Conservation (phyloP, 1,140 invertebrate genomes). For the Aphidius gifuensis region DNA sequence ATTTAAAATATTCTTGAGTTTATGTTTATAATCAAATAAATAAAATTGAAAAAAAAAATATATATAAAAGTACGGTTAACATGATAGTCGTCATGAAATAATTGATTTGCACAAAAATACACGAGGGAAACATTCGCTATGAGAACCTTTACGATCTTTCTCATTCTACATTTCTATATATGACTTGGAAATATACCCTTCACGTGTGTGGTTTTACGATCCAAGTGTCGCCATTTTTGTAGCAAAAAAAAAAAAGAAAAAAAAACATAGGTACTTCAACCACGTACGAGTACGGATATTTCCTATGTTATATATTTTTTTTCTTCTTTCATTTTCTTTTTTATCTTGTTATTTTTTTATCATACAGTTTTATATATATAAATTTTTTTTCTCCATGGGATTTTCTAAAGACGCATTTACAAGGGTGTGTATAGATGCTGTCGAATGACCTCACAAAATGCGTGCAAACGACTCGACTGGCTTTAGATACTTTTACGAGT, state of each 20-base stretch:
- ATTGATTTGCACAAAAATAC: constrained; percentile 15
- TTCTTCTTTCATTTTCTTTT: constrained; percentile 16
- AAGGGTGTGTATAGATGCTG: constrained; percentile 13
- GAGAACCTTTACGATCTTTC: constrained; percentile 19
- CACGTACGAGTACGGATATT: constrained; percentile 6
- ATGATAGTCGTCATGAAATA: neutral
- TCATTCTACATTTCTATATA: constrained; percentile 8
- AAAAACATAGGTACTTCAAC: constrained; percentile 3
- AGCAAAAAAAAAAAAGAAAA: neutral
- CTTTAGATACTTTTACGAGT: constrained; percentile 12
- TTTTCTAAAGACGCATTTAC: constrained; percentile 24
- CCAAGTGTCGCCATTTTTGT: constrained; percentile 16
- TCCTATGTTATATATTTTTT: neutral
- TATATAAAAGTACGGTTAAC: too few species aligned
- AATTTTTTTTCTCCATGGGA: constrained; percentile 11
- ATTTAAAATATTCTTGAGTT: neutral
- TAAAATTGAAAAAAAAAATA: too few species aligned
- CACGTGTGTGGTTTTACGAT: constrained; percentile 13
- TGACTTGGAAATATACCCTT: constrained; percentile 13
- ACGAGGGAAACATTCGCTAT: constrained; percentile 3
- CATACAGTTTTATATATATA: neutral
- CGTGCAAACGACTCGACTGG: constrained; percentile 14
- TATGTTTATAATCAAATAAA: neutral
- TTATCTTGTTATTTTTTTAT: neutral
- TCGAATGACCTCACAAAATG: constrained; percentile 17